These are phyloP conservation scores for Hylaea fasciaria DNA, from an alignment of 2,888 invertebrate genomes.

Conservation along the genomic window DNA sequence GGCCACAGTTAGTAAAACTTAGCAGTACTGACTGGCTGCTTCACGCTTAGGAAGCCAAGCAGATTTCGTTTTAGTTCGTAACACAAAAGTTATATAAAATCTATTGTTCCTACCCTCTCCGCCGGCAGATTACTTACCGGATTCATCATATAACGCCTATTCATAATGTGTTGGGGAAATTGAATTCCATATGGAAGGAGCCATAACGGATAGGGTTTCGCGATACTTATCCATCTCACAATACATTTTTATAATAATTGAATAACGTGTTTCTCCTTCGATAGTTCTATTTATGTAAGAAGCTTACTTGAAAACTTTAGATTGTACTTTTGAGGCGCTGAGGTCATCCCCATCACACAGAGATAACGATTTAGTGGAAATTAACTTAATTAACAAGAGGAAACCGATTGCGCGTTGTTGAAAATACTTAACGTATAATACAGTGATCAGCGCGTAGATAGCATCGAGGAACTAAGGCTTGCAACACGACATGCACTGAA, in stretches of 20 bases:
- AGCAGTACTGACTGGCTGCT: constrained; percentile 59
- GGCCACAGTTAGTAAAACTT: constrained; percentile 57
- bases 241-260: constrained; percentile 3
- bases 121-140: constrained; percentile 42
- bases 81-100: constrained; percentile 67
- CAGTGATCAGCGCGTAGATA: background rate
- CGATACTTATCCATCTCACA: constrained; percentile 2
- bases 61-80: constrained; percentile 65
- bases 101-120: constrained; percentile 58
- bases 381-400: constrained; percentile 22
- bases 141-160: constrained; percentile 56
- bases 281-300: too few relatives aligned
- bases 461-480: constrained; percentile 2
- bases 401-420: constrained; percentile 4
- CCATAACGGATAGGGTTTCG: constrained; percentile 1
- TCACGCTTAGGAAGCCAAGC: constrained; percentile 60
- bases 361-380: constrained; percentile 23
- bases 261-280: too few relatives aligned
- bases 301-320: too few relatives aligned
- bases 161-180: constrained; percentile 44
- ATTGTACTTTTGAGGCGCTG: background rate
- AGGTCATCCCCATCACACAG: constrained; percentile 1
- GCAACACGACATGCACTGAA: constrained; percentile 6
- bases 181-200: constrained; percentile 38
- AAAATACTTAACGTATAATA: constrained; percentile 7